Evolutionary conservation across 2,113 vertebrate genomes (phyloP).

Genomic region (Elephantulus edwardii): DNA sequence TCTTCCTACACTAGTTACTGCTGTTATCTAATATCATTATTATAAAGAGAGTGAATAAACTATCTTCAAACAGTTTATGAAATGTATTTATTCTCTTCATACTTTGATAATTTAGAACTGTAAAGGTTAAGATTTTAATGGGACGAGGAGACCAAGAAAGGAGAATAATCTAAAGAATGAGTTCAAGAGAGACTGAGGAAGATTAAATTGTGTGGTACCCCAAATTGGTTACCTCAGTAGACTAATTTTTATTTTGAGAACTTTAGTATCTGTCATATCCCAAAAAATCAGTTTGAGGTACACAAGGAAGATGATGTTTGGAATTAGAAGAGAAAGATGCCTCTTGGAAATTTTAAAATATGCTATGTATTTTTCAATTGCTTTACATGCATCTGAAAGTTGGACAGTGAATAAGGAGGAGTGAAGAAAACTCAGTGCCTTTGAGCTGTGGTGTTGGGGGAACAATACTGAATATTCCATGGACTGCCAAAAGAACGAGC

Average conservation of each 20-base stretch:
- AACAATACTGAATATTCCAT: too few relatives aligned
- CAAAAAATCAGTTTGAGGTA: neutral
- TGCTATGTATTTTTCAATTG: too few relatives aligned
- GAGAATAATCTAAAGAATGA: neutral
- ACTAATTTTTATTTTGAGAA: conserved; percentile 33
- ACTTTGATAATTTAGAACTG: conserved; percentile 24
- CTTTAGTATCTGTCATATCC: neutral
- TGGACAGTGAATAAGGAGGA: too few relatives aligned
- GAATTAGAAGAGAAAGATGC: neutral
- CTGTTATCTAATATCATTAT: neutral
- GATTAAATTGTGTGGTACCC: neutral
- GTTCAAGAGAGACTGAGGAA: neutral
- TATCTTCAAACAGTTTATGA: conserved; percentile 4
- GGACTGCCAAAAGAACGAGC: too few relatives aligned
- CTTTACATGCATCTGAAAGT: too few relatives aligned
- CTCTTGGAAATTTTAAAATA: neutral
- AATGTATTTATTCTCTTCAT: neutral
- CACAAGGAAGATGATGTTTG: neutral
- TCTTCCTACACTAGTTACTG: neutral
- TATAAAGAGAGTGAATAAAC: neutral
- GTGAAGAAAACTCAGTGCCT: too few relatives aligned
- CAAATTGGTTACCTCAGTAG: neutral
- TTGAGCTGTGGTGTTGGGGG: too few relatives aligned
- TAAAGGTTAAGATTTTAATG: neutral
- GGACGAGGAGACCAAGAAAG: neutral